Conservation (phyloP, 2,888 invertebrate genomes). For the Drosophila paracracens region DNA sequence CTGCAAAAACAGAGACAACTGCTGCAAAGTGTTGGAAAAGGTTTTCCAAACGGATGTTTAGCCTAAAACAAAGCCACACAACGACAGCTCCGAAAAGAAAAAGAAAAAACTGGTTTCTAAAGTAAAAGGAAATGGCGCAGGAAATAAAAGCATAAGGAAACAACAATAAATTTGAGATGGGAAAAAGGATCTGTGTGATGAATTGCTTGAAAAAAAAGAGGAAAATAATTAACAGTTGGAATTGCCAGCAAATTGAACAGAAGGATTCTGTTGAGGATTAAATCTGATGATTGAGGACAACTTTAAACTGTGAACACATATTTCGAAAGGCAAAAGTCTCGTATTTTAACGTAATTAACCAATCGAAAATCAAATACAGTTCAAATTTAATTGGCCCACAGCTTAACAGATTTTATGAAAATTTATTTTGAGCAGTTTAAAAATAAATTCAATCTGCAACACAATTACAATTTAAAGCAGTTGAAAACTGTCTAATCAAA, state of each 20-base stretch:
- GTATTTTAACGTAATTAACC: background rate
- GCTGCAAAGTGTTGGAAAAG: constrained; percentile 5
- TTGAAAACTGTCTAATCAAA: background rate
- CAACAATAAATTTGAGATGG: constrained; percentile 33
- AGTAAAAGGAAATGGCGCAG: constrained; percentile 47
- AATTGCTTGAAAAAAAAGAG: constrained; percentile 56
- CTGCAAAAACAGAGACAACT: constrained; percentile 14
- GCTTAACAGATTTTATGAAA: background rate
- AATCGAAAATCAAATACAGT: background rate
- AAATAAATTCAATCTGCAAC: background rate
- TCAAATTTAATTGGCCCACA: background rate
- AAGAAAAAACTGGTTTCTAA: background rate
- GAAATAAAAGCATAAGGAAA: constrained; percentile 58
- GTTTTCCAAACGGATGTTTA: constrained; percentile 30
- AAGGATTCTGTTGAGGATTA: constrained; percentile 42
- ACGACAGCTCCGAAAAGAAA: constrained; percentile 2
- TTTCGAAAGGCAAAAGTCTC: background rate
- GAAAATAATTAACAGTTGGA: constrained; percentile 65
- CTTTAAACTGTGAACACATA: background rate
- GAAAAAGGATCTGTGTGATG: constrained; percentile 46
- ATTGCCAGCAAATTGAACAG: constrained; percentile 55
- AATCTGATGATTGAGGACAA: constrained; percentile 1
- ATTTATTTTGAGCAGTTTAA: background rate
- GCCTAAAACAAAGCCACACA: constrained; percentile 53
- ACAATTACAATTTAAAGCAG: background rate